Conservation (phyloP, 2,888 invertebrate species). For the Nycteola revayana region DNA sequence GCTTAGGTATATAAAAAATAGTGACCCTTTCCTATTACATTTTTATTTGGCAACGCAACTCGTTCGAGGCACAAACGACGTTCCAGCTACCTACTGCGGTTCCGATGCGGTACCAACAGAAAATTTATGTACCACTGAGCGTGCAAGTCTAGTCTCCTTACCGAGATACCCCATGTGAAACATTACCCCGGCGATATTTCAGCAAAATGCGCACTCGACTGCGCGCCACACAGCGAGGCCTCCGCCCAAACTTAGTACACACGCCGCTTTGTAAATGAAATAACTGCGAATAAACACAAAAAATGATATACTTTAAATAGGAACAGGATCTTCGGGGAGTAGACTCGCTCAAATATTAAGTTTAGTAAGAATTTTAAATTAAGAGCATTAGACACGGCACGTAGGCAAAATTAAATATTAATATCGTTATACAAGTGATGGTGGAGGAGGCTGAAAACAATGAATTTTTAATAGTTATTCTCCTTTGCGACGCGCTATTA, state of each 20-base stretch:
- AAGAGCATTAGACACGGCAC: slow-evolving; percentile 67
- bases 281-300: slow-evolving; percentile 58
- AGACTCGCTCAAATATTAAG: slow-evolving; percentile 73
- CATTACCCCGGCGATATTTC: slow-evolving; percentile 47
- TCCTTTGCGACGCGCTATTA: slow-evolving; percentile 66
- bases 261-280: slow-evolving; percentile 55
- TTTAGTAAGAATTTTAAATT: slow-evolving; percentile 78
- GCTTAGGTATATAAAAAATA: slow-evolving; percentile 40
- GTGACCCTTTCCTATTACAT: slow-evolving; percentile 46
- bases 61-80: slow-evolving; percentile 59
- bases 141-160: slow-evolving; percentile 63
- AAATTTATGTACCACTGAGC: slow-evolving; percentile 77
- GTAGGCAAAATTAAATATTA: slow-evolving; percentile 73
- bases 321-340: slow-evolving; percentile 51
- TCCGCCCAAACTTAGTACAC: slow-evolving; percentile 23
- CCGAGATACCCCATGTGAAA: slow-evolving; percentile 49
- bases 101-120: slow-evolving; percentile 72
- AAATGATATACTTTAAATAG: slow-evolving; percentile 45
- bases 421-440: slow-evolving; percentile 65
- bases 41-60: slow-evolving; percentile 70
- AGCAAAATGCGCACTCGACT: slow-evolving; percentile 50
- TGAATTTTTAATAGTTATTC: slow-evolving; percentile 76
- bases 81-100: slow-evolving; percentile 72
- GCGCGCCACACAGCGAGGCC: slow-evolving; percentile 39
- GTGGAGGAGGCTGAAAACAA: slow-evolving; percentile 59